Evolutionary conservation across 2,113 vertebrate genomes (phyloP).

Genomic region (Isichthys henryi): DNA sequence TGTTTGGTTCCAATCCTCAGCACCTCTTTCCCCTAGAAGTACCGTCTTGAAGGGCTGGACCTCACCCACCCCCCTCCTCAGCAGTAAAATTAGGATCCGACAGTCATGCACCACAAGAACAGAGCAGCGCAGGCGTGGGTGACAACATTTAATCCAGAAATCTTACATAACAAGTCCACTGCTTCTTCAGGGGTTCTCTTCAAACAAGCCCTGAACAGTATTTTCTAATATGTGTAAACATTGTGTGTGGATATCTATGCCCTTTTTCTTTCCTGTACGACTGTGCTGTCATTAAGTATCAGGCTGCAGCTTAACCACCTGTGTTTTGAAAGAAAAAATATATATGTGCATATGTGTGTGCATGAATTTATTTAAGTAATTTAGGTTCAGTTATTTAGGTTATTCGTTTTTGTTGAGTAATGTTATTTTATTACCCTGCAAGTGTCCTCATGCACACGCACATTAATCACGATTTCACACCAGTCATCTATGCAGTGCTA

Average conservation of each 20-base stretch:
- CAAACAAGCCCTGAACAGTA: background rate
- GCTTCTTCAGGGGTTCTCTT: background rate
- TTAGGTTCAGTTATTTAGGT: background rate
- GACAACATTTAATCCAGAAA: constrained; percentile 21
- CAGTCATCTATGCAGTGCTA: background rate
- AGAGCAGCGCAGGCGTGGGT: constrained; percentile 8
- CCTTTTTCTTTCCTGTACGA: background rate
- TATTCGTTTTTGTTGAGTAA: background rate
- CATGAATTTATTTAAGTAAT: background rate
- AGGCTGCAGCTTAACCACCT: background rate
- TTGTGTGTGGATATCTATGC: background rate
- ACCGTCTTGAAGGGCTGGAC: background rate
- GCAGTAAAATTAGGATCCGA: background rate
- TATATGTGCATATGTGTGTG: background rate
- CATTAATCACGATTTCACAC: background rate
- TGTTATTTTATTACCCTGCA: background rate
- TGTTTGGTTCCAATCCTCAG: background rate
- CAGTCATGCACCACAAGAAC: background rate
- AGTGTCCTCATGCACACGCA: background rate
- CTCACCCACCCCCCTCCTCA: background rate
- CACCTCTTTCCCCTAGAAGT: background rate
- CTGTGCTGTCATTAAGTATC: background rate
- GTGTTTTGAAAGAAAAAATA: background rate
- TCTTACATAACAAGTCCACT: constrained; percentile 15
- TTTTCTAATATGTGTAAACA: background rate